Evolutionary conservation across 2,888 invertebrate genomes (phyloP), one percentile per base, ranked within the genome.

Genomic region (Xylocampa areola): DNA sequence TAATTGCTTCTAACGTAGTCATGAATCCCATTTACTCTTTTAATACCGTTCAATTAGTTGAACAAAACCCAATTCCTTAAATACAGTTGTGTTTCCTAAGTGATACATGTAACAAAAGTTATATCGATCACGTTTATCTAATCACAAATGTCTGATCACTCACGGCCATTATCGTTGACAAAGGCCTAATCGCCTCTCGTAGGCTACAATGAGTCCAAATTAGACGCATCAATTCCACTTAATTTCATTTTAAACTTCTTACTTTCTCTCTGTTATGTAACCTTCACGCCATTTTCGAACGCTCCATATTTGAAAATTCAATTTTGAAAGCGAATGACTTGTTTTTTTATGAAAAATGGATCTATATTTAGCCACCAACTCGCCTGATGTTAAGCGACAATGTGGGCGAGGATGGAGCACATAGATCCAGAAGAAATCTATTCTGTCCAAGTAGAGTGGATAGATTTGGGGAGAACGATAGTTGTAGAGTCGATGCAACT

Each of bases 201-300:
- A 60, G 55, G 51, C 52, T 43, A 79, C 77, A 81, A 79, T 71
- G 77, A 71, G 40, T 39, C 80, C 82, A 80, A 83, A 82, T 81
- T 75, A 79, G 82, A 76, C 67, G 70, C 77, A 77, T 82, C 83
- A 80, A 85, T 83, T 77, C 84, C 61, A 69, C 76, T 82, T 85
- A 80, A 85, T 82, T 84, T 81, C 67, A 73, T 79, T 78, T 79
- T 65, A 55, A 53, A 65, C 51, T 68, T 73, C 68, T 76, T 55
- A 82, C 82, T 82, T 85, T 79, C 79, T 76, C 78, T 60, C 65
- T 23, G 60, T 78, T 69, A 76, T 61, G 76, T 71, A 75, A 78
- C 49, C 7, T 11, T 25, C 23, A 32, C 58, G 62, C 72, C 73
- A 68, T 77, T 72, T 77, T 64, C 36, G 66, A 54, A 50, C 64